Evolutionary conservation across 2,888 invertebrate species (phyloP).

Genomic region (Pseudoips prasinana): DNA sequence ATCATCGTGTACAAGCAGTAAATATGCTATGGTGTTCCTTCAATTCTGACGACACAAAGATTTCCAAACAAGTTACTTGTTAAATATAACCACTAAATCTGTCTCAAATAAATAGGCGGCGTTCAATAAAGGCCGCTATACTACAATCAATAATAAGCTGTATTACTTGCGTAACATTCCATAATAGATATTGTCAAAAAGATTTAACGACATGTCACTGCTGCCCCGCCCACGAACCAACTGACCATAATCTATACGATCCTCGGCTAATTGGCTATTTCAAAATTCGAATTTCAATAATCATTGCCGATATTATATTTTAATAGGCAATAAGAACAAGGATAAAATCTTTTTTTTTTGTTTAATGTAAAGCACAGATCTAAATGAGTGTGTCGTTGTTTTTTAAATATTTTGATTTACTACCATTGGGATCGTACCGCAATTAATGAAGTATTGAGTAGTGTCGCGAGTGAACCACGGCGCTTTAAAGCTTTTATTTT

Average conservation of each 20-base stretch:
- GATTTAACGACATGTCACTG: slow-evolving; percentile 56
- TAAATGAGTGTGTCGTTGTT: slow-evolving; percentile 64
- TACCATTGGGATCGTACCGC: slow-evolving; percentile 64
- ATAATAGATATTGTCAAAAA: slow-evolving; percentile 48
- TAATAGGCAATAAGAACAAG: slow-evolving; percentile 67
- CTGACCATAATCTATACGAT: slow-evolving; percentile 45
- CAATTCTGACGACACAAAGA: too few species aligned
- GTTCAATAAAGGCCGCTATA: background rate
- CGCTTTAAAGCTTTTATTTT: slow-evolving; percentile 29
- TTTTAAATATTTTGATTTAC: slow-evolving; percentile 67
- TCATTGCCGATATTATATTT: slow-evolving; percentile 68
- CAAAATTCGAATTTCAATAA: slow-evolving; percentile 68
- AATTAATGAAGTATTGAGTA: slow-evolving; percentile 68
- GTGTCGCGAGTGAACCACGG: slow-evolving; percentile 52
- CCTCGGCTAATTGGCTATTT: slow-evolving; percentile 65
- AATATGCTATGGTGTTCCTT: too few species aligned
- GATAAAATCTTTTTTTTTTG: slow-evolving; percentile 43
- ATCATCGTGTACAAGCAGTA: too few species aligned
- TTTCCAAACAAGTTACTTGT: too few species aligned
- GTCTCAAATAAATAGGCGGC: background rate
- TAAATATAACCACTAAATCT: too few species aligned
- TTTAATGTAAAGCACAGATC: slow-evolving; percentile 55
- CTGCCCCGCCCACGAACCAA: slow-evolving; percentile 45
- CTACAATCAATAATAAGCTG: slow-evolving; percentile 1
- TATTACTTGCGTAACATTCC: slow-evolving; percentile 21